Base-by-base conservation (phyloP, 2,888 invertebrate species). In the Didymodactylos carnosus region DNA sequence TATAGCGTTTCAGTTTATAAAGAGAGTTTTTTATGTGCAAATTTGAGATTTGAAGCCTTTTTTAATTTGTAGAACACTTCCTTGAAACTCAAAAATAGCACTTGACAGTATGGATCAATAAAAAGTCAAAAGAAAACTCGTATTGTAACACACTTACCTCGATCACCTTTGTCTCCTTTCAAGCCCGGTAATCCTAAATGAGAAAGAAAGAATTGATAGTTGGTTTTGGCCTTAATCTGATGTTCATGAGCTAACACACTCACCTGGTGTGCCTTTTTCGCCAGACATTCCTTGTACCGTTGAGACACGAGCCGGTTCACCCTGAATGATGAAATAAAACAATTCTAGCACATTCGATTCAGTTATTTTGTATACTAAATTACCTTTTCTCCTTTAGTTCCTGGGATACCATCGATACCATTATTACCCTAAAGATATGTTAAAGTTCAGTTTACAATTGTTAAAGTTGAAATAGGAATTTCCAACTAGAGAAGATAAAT, bases 151-250 rank as follows among this genome's bases (percentile, higher is more conserved):
- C 2, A 35, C 7, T 10, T 35, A 62, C 62, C 77, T 40, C 51
- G n/a, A 1, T 40, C 62, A n/a, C 76, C 76, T 39, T 49, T 39
- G 10, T 53, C 53, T 53, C 76, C 76, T 39, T 73, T 43, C 40
- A 72, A 46, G 29, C 79, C 79, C 43, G 76, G 75, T 14, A 76
- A 53, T 35, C 79, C 79, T 23, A 62, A 10, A 2, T 14, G n/a
- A 73, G 27, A 5, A 19, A 35, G 39, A 72, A 2, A 6, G 39
- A 72, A 3, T 7, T 19, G 2, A 10, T 16, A 7, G 6, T 16
- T 27, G 29, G 13, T 5, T 51, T 14, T 19, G 4, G 1, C 5
- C 2, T 6, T 19, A 35, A 35, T n/a, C n/a, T n/a, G n/a, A n/a
- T n/a, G n/a, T n/a, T n/a, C n/a, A n/a, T n/a, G n/a, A 35, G 19